Conservation (phyloP, 2,797 vertebrate species). For the Myotis daubentonii region DNA sequence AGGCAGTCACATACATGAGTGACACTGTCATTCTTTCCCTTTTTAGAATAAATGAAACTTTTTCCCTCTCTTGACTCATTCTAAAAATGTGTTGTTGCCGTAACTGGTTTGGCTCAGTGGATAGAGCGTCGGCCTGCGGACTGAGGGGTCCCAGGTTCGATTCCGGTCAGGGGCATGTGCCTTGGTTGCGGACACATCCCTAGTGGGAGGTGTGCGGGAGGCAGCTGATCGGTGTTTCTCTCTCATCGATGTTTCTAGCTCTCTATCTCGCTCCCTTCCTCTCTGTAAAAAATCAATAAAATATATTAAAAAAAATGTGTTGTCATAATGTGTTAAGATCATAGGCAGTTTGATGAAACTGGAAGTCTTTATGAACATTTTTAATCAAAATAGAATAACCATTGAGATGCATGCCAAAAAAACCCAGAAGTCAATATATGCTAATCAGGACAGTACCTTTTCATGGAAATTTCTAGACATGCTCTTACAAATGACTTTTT, state of each 20-base stretch:
- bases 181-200: no score
- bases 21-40: slow-evolving; percentile 17
- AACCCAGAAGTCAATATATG: background rate
- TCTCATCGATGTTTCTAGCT: no score
- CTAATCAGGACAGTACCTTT: background rate
- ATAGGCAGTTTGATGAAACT: slow-evolving; percentile 27
- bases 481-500: background rate
- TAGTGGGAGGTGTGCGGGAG: no score
- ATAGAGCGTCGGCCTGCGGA: no score
- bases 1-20: background rate
- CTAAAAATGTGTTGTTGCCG: slow-evolving; percentile 20
- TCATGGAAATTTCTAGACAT: background rate
- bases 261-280: no score
- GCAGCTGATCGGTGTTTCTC: no score
- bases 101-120: no score
- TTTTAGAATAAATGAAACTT: slow-evolving; percentile 20
- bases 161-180: no score
- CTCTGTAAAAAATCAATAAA: no score
- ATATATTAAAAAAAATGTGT: background rate
- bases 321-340: slow-evolving; percentile 14
- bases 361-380: slow-evolving; percentile 39
- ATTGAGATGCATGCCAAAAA: background rate
- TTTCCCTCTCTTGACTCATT: slow-evolving; percentile 18
- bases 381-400: slow-evolving; percentile 9
- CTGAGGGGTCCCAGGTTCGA: no score